A percentile compares a stretch with the other conserved stretches of the same genome.
phyloP scores from a whole-genome alignment of 2,888 invertebrate genomes.

The Hypolimnas misippus region DNA sequence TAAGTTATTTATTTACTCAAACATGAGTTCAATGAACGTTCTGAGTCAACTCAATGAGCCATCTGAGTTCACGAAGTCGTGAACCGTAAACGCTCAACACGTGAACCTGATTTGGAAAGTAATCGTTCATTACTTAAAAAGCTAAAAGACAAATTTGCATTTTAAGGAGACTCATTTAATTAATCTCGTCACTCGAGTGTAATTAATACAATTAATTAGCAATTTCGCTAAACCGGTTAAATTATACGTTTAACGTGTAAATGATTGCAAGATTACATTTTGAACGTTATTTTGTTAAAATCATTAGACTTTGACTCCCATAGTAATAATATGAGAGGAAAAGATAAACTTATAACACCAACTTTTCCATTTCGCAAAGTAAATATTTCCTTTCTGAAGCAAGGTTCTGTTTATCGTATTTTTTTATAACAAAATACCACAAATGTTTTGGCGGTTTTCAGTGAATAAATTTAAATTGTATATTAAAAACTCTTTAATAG shows the following conservation, averaged over 20 bases:
- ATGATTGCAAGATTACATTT: background rate
- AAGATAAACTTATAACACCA: too few species aligned
- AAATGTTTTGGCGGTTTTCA: too few species aligned
- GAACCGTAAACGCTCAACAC: background rate
- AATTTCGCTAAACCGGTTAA: background rate
- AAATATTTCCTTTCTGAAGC: too few species aligned
- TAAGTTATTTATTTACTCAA: too few species aligned
- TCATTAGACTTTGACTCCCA: too few species aligned
- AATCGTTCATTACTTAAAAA: background rate
- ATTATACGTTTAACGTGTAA: too few species aligned
- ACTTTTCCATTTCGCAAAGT: too few species aligned
- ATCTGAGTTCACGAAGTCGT: background rate
- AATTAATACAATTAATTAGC: background rate
- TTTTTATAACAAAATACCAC: too few species aligned
- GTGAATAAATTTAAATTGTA: too few species aligned
- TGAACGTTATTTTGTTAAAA: background rate
- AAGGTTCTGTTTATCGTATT: too few species aligned
- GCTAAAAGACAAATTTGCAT: background rate
- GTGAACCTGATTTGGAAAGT: background rate
- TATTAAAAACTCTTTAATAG: too few species aligned
- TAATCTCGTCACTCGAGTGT: background rate
- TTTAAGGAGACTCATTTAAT: background rate
- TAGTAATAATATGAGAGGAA: too few species aligned
- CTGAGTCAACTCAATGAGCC: background rate
- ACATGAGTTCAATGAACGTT: background rate